These are phyloP conservation scores for Dinoponera quadriceps DNA, from an alignment of 1,140 invertebrate species.

Conservation along the genomic window DNA sequence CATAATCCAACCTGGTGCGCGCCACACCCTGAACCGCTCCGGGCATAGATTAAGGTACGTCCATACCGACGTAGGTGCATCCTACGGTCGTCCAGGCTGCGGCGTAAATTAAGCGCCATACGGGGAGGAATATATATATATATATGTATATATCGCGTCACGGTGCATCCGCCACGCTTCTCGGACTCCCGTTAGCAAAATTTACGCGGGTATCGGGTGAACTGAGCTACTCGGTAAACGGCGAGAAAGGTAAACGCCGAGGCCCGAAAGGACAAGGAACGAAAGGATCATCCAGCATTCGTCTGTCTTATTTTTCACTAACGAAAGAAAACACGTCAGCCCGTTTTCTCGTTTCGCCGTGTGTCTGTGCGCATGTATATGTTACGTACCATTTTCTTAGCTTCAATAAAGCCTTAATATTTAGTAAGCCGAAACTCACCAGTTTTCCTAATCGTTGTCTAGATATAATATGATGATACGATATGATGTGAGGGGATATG, in stretches of 20 bases:
- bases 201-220: conserved; percentile 32
- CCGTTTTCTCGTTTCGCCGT: too few species aligned
- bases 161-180: conserved; percentile 50
- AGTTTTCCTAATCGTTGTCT: too few species aligned
- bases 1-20: conserved; percentile 77
- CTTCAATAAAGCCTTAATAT: too few species aligned
- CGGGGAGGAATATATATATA: conserved; percentile 51
- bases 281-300: too few species aligned
- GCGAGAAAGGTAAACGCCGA: not conserved
- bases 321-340: too few species aligned
- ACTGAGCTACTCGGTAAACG: conserved; percentile 22
- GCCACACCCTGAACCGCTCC: conserved; percentile 80
- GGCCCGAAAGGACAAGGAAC: not conserved
- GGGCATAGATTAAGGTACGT: conserved; percentile 76
- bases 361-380: too few species aligned
- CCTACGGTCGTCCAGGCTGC: conserved; percentile 41
- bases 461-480: too few species aligned
- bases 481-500: too few species aligned
- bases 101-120: conserved; percentile 63
- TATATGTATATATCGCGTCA: conserved; percentile 23
- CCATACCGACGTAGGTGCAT: conserved; percentile 73
- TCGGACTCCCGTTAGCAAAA: conserved; percentile 52
- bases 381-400: too few species aligned
- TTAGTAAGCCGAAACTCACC: too few species aligned
- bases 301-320: too few species aligned